Evolutionary conservation across 2,113 vertebrate genomes (phyloP).

Genomic region (Bos javanicus): DNA sequence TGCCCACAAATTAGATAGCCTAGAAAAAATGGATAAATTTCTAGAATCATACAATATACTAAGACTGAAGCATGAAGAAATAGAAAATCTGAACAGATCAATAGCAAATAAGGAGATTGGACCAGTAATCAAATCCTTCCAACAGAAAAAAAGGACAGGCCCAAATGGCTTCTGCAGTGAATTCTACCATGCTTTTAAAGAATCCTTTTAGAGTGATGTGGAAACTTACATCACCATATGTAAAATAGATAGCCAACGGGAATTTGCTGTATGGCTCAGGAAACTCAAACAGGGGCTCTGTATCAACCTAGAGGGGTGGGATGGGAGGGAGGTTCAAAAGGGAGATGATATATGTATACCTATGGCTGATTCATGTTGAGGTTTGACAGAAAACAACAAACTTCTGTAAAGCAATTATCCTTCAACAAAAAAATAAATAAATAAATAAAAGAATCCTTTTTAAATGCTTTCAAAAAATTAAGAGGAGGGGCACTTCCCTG

Average conservation of each 20-base stretch:
- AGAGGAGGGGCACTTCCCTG: not conserved
- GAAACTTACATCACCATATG: too few species aligned
- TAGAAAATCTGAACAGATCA: not conserved
- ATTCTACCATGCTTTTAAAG: not conserved
- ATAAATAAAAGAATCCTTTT: not conserved
- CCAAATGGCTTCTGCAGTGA: not conserved
- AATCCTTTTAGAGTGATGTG: not conserved
- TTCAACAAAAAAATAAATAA: too few species aligned
- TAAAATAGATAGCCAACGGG: too few species aligned
- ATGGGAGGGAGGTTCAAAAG: too few species aligned
- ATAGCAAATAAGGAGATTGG: not conserved
- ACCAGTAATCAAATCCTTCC: not conserved
- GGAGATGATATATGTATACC: too few species aligned
- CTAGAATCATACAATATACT: not conserved
- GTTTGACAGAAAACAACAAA: too few species aligned
- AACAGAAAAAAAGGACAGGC: not conserved
- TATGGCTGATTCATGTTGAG: too few species aligned
- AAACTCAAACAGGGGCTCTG: too few species aligned
- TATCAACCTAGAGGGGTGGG: too few species aligned
- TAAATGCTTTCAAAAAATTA: not conserved
- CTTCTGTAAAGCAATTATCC: too few species aligned
- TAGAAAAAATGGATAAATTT: not conserved
- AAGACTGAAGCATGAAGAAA: not conserved
- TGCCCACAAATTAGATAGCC: not conserved
- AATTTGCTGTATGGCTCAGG: too few species aligned